Conservation (phyloP, 1,140 invertebrate species). For the Leptinotarsa texana region DNA sequence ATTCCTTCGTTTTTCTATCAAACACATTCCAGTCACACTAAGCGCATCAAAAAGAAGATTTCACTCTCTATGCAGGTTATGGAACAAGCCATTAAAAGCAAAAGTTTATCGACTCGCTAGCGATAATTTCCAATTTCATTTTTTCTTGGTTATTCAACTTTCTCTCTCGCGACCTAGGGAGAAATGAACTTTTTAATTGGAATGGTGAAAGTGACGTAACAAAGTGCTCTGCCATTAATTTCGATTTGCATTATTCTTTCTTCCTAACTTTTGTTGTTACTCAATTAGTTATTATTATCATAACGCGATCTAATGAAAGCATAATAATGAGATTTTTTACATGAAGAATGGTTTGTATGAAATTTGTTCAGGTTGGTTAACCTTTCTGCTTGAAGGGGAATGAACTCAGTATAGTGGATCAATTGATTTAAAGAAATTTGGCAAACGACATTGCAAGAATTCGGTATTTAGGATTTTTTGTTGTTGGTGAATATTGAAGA, state of each 20-base stretch:
- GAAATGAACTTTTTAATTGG: constrained; percentile 21
- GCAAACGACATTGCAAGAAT: too few species aligned
- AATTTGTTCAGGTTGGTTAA: neutral
- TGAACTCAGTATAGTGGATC: neutral
- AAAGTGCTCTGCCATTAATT: neutral
- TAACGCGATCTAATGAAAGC: neutral
- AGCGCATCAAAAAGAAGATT: neutral
- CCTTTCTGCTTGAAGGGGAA: neutral
- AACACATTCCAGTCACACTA: too few species aligned
- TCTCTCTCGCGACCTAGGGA: constrained; percentile 4
- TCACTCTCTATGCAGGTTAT: neutral
- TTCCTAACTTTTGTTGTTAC: constrained; percentile 8
- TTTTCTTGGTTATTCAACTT: constrained; percentile 8
- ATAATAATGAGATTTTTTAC: neutral
- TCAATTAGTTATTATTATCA: constrained; percentile 6
- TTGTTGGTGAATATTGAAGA: too few species aligned
- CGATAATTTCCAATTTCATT: neutral
- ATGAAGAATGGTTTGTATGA: neutral
- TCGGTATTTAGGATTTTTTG: too few species aligned
- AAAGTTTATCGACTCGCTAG: neutral
- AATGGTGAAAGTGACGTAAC: constrained; percentile 27
- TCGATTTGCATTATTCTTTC: neutral
- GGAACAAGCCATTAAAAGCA: neutral
- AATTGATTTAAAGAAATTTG: too few species aligned
- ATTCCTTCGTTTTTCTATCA: too few species aligned